A percentile compares a stretch with the other conserved stretches of the same genome.
Conservation (phyloP, 2,888 invertebrate genomes). For the Bellardia bayeri region DNA sequence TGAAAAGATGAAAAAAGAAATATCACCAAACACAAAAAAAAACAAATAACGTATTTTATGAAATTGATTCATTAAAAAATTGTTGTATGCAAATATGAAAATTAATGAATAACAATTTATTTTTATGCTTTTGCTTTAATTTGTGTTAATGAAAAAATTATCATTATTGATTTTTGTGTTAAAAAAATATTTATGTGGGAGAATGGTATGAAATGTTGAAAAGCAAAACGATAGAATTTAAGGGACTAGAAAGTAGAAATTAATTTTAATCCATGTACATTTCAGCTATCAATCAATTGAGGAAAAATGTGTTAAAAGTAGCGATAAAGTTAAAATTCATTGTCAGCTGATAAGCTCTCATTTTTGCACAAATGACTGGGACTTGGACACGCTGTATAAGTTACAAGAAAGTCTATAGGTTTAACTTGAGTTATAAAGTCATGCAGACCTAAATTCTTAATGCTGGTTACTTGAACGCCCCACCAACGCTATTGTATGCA, state of each 20-base stretch:
- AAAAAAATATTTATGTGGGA: neutral
- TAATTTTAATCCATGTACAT: neutral
- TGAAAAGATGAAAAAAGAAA: neutral
- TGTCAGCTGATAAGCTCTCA: too few relatives aligned
- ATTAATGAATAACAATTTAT: constrained; percentile 23
- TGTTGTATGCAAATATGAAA: constrained; percentile 38
- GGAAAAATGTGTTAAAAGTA: too few relatives aligned
- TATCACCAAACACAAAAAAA: neutral
- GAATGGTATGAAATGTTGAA: constrained; percentile 27
- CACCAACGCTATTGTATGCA: too few relatives aligned
- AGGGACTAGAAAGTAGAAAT: neutral
- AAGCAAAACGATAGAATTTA: neutral
- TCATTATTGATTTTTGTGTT: neutral
- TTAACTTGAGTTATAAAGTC: too few relatives aligned
- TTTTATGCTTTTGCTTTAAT: neutral
- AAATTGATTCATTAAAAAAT: constrained; percentile 26
- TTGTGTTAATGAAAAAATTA: constrained; percentile 3
- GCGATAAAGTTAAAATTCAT: too few relatives aligned
- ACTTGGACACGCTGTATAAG: too few relatives aligned
- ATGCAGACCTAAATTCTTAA: too few relatives aligned
- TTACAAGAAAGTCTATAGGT: too few relatives aligned
- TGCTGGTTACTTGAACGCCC: too few relatives aligned
- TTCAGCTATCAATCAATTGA: too few relatives aligned
- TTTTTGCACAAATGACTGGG: too few relatives aligned
- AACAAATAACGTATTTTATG: constrained; percentile 10